Evolutionary conservation across 2,888 invertebrate species (phyloP), one percentile per base, ranked within the genome.

Genomic region (Suillia variegata): DNA sequence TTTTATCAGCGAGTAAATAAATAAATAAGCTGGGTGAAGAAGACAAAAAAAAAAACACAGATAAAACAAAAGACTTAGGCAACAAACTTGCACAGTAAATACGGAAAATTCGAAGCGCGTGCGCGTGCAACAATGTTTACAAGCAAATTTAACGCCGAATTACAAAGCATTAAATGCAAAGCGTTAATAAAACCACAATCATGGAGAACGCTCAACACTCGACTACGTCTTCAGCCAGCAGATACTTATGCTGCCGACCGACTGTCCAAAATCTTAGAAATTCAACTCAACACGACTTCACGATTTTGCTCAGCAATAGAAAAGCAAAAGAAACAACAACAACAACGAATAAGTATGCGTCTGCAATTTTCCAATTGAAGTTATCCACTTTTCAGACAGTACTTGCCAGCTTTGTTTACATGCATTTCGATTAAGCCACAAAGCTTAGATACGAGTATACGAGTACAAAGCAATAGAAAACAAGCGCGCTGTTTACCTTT

Each of bases 31-130:
- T 13, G 38, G 31, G 12, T 8, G 12, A 31, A 31, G 12, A 12
- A 8, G 31, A 8, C 31, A 12, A 31, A 31, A 31, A 31, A 12
- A 6, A 31, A 31, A 31, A 31, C 31, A 31, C 31, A 8, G 12
- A 31, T 4, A 17, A 45, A 45, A 51, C 54, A 45, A 61, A 62
- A 62, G 62, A 62, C 54, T 62, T 58, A 62, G 59, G 62, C 57
- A 38, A 52, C 62, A 49, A 59, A 59, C 62, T 54, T 59, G 54
- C 47, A n/a, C n/a, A 10, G 13, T n/a, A 38, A 38, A 10, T n/a
- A 13, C 10, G 13, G 38, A 13, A 38, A 5, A 38, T n/a, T n/a
- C 10, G 15, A 38, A 38, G 12, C 6, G 12, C 6, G 31, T 31
- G 3, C n/a, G 12, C 42, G 26, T n/a, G 34, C 33, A 48, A 51